Evolutionary conservation across 2,888 invertebrate genomes (phyloP).

Genomic region (Chalcosyrphus nemorum): DNA sequence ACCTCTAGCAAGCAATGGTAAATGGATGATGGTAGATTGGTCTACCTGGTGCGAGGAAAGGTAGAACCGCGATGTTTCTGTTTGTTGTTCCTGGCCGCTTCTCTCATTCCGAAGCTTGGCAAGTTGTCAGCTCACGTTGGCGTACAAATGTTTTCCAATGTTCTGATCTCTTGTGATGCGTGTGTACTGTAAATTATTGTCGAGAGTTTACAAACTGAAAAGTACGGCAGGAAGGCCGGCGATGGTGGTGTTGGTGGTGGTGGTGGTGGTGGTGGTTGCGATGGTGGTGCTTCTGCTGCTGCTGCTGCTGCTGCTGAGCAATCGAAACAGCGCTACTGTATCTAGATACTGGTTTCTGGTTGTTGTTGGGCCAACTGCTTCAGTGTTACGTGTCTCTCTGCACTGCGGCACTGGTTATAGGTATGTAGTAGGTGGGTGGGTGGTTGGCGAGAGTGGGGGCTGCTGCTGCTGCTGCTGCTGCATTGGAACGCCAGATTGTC

Average conservation of each 20-base stretch:
- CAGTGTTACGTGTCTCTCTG: constrained; percentile 45
- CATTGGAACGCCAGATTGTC: constrained; percentile 58
- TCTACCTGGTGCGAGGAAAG: constrained; percentile 24
- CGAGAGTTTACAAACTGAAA: constrained; percentile 75
- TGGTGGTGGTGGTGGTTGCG: constrained; percentile 5
- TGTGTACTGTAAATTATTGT: constrained; percentile 75
- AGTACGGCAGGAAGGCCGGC: constrained; percentile 32
- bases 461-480: constrained; percentile 6
- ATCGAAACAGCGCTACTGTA: constrained; percentile 63
- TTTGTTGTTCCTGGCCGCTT: constrained; percentile 68
- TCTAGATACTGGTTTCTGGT: constrained; percentile 48
- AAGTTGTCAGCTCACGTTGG: constrained; percentile 73
- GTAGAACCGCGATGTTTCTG: constrained; percentile 63
- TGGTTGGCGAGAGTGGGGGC: constrained; percentile 19
- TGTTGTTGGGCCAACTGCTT: constrained; percentile 58
- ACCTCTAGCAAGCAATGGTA: background rate
- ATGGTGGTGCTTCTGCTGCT: constrained; percentile 9
- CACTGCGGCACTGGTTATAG: constrained; percentile 54
- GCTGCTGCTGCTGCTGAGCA: constrained; percentile 17
- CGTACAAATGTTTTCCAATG: constrained; percentile 73
- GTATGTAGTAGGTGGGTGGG: constrained; percentile 18
- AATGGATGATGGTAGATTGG: constrained; percentile 3
- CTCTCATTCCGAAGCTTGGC: constrained; percentile 67
- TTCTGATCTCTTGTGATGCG: constrained; percentile 74
- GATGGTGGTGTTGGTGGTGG: constrained; percentile 42